Conservation (phyloP, 2,797 vertebrate genomes). For the Coregonus ussuriensis region DNA sequence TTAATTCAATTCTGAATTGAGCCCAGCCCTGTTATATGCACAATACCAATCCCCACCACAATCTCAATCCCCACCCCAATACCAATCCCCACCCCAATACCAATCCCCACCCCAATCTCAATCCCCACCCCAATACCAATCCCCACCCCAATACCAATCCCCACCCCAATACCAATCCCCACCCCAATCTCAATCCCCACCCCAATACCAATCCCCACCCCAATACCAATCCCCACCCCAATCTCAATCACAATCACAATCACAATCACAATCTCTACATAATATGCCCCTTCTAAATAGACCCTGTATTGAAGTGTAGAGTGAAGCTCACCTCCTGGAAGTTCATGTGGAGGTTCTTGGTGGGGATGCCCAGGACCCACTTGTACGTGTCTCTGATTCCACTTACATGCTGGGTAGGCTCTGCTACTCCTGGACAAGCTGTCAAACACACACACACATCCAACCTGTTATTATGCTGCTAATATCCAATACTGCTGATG, state of each 20-base stretch:
- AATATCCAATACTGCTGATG: not conserved
- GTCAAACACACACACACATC: constrained; percentile 21
- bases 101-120: too few species aligned
- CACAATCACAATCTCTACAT: not conserved
- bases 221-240: too few species aligned
- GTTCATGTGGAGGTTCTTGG: constrained; percentile 82
- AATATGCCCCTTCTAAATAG: not conserved
- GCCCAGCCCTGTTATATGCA: too few species aligned
- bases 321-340: constrained; percentile 88
- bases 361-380: constrained; percentile 88
- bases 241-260: not conserved
- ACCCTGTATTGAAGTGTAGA: not conserved
- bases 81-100: too few species aligned
- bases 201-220: too few species aligned
- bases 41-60: too few species aligned
- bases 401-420: constrained; percentile 69
- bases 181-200: too few species aligned
- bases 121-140: not conserved
- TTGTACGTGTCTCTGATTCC: constrained; percentile 76
- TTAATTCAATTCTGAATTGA: too few species aligned
- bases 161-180: too few species aligned
- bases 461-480: constrained; percentile 4
- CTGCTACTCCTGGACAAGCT: constrained; percentile 80
- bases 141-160: too few species aligned
- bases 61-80: too few species aligned